These are phyloP conservation scores for Drosophila bunnanda DNA, from an alignment of 2,888 invertebrate species.

Conservation along the genomic window DNA sequence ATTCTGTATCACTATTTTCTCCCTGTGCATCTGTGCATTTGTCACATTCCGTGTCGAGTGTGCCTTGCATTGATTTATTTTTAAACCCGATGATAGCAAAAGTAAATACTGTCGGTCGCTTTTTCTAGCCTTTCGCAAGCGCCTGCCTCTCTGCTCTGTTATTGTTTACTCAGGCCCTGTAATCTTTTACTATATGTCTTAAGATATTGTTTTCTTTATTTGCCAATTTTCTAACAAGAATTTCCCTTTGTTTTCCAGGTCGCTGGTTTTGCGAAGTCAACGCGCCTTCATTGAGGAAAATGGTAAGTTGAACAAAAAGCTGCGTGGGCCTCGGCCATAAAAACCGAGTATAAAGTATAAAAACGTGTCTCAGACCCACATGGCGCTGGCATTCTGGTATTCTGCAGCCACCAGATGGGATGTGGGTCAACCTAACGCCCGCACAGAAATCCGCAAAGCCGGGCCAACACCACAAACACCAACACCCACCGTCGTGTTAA, in stretches of 20 bases:
- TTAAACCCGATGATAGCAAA: slow-evolving; percentile 66
- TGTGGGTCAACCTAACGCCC: slow-evolving; percentile 78
- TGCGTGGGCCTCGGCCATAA: slow-evolving; percentile 58
- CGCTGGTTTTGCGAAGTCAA: slow-evolving; percentile 84
- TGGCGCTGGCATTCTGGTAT: slow-evolving; percentile 48
- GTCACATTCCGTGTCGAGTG: slow-evolving; percentile 35
- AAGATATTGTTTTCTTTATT: slow-evolving; percentile 31
- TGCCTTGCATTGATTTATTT: slow-evolving; percentile 71
- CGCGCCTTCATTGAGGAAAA: slow-evolving; percentile 84
- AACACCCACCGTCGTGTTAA: slow-evolving; percentile 32
- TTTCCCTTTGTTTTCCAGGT: slow-evolving; percentile 77
- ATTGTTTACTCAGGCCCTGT: slow-evolving; percentile 14
- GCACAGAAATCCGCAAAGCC: slow-evolving; percentile 50
- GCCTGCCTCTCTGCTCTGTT: slow-evolving; percentile 9
- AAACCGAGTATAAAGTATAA: slow-evolving; percentile 28
- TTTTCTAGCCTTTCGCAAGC: slow-evolving; percentile 30
- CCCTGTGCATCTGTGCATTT: slow-evolving; percentile 17
- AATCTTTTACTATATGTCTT: slow-evolving; percentile 14
- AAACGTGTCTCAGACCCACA: slow-evolving; percentile 65
- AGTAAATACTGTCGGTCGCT: slow-evolving; percentile 53
- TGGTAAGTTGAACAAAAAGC: slow-evolving; percentile 76
- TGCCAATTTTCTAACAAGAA: slow-evolving; percentile 37
- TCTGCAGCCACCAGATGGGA: slow-evolving; percentile 44
- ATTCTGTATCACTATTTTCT: too few relatives aligned
- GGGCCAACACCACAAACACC: slow-evolving; percentile 31